Conservation (phyloP, 2,797 vertebrate genomes). For the Hephaestus fuliginosus region DNA sequence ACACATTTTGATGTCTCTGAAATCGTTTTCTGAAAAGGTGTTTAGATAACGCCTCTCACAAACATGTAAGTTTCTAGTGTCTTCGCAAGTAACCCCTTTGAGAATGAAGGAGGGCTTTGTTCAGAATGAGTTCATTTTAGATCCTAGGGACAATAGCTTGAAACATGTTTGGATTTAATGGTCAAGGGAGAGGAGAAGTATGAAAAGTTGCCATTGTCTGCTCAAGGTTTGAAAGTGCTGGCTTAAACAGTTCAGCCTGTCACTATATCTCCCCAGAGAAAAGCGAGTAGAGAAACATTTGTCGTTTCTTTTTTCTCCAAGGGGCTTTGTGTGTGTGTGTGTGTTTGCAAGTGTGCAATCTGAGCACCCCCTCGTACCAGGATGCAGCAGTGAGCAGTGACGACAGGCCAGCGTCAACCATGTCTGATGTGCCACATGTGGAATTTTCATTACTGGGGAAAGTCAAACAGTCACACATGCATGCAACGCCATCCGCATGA, state of each 20-base stretch:
- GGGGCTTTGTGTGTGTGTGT: constrained; percentile 33
- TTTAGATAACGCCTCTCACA: constrained; percentile 36
- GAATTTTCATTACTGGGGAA: constrained; percentile 81
- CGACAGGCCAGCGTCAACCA: constrained; percentile 65
- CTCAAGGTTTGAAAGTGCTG: constrained; percentile 37
- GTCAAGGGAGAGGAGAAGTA: constrained; percentile 1
- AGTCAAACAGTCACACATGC: constrained; percentile 75
- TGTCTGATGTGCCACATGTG: constrained; percentile 81
- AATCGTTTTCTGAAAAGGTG: constrained; percentile 45
- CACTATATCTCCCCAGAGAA: constrained; percentile 49
- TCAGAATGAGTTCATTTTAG: constrained; percentile 11
- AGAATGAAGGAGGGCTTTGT: constrained; percentile 24
- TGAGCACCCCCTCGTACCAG: constrained; percentile 43
- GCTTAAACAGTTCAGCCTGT: constrained; percentile 52
- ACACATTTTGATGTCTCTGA: constrained; percentile 50
- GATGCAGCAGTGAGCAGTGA: constrained; percentile 60
- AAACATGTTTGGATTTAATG: constrained; percentile 26
- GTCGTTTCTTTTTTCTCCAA: constrained; percentile 35
- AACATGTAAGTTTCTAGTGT: constrained; percentile 20
- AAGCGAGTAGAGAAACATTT: constrained; percentile 56
- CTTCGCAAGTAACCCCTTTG: constrained; percentile 19
- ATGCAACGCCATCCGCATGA: constrained; percentile 68
- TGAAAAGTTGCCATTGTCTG: constrained; percentile 48
- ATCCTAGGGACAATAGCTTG: constrained; percentile 10
- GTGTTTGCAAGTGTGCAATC: constrained; percentile 39